These are phyloP conservation scores for Oriolus oriolus DNA, from an alignment of 2,113 vertebrate species.

Conservation along the genomic window DNA sequence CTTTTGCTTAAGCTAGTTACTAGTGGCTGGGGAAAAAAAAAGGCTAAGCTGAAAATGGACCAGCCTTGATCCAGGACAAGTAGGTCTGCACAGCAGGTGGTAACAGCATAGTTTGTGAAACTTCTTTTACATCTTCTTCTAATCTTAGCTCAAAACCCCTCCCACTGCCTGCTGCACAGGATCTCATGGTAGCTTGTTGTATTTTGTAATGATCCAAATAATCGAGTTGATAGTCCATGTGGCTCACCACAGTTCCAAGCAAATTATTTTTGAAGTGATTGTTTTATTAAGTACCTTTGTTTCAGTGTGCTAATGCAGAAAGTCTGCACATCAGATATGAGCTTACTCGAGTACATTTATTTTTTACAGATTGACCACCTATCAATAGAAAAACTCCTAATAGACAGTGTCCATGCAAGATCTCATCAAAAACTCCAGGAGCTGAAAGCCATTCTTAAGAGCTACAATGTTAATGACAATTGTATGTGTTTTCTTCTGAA, in stretches of 20 bases:
- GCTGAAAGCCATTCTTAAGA: conserved; percentile 92
- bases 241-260: not conserved
- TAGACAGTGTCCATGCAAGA: conserved; percentile 95
- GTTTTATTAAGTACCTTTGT: not conserved
- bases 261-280: not conserved
- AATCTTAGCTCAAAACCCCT: not conserved
- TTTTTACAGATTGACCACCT: conserved; percentile 90
- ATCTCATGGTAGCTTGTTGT: not conserved
- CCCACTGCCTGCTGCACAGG: not conserved
- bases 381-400: conserved; percentile 96
- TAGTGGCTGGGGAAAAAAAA: not conserved
- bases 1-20: not conserved
- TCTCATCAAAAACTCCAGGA: conserved; percentile 98
- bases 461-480: conserved; percentile 87
- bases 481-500: conserved; percentile 77
- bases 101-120: not conserved
- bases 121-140: not conserved
- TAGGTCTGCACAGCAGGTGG: not conserved
- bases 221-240: not conserved
- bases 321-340: not conserved
- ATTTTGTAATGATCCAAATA: not conserved
- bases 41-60: not conserved
- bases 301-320: not conserved
- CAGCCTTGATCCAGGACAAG: not conserved
- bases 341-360: not conserved